Evolutionary conservation across 2,888 invertebrate genomes (phyloP), one percentile per base, ranked within the genome.

Genomic region (Zaprionus lineosus): DNA sequence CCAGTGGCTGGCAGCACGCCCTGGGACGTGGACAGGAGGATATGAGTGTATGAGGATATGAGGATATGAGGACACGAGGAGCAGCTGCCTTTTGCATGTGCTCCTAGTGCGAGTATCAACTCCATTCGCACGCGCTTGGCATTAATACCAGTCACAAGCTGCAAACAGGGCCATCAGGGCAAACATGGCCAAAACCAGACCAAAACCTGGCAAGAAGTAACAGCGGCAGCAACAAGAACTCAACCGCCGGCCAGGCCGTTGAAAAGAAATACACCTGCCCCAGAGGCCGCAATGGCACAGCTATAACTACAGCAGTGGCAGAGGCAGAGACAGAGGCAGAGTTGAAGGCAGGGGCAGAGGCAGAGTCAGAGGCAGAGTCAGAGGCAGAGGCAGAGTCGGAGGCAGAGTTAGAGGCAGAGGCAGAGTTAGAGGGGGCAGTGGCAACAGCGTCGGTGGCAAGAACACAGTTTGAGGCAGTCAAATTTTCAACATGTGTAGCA

Each of bases 121-220:
- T 57, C 47, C 62, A 53, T 70, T 81, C 60, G 74, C 77, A 74
- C 69, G 69, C 72, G 82, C 37, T 58, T 52, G 58, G 72, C 69
- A 77, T 74, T 34, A 64, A 69, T 72, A 56, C 56, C 60, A 74
- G 53, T 57, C 81, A 76, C n/a, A n/a, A 76, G 71, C 76, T 81
- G 76, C 77, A 76, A 76, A 70, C n/a, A n/a, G 48, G 68, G 56
- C 71, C 50, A 60, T 65, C 44, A 31, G 57, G 68, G 41, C 62
- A 46, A 44, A 40, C 51, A n/a, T 24, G 24, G 16, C 39, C n/a
- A n/a, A 47, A 51, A 12, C 33, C 19, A 16, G 16, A 6, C 24
- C 12, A 44, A 39, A 36, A 40, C 12, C n/a, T n/a, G n/a, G n/a
- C n/a, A 18, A 31, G 3, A 37, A 21, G 19, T 16, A 24, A 40